Base-by-base conservation (phyloP, 2,888 invertebrate species). In the Aleiodes leptofemur region DNA sequence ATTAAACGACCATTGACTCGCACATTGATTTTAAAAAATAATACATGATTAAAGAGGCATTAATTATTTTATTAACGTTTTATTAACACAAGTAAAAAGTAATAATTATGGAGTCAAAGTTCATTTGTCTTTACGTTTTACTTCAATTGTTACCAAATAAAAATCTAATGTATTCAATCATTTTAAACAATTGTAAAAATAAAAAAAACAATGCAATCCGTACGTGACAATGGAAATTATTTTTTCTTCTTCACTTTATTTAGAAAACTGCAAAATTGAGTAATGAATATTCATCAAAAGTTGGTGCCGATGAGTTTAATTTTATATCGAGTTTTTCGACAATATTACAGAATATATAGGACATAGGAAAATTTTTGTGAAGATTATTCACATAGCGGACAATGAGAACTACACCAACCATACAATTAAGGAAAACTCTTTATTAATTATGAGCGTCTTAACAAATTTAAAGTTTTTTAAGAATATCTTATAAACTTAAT, bases 141-240 rank as follows among this genome's bases (percentile, higher is more conserved):
- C 53, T 74, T 69, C 8, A 51, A 72, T 61, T 69, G 64, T 72
- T 72, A 57, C 51, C 48, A n/a, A 51, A 71, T 74, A 61, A 43
- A 43, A 43, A 70, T 70, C 70, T 76, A 55, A 72, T 80, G 77
- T 80, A 80, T 78, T 78, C 71, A 76, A 76, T 79, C 74, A 79
- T 78, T 76, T 66, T 66, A 73, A 75, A 75, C 43, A 68, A 71
- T 57, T 69, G 64, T 75, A 43, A 66, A 75, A 74, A 53, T 70
- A 77, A 71, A 71, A 23, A 53, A 57, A 70, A 72, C 73, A 73
- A 43, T 77, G 75, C 77, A 77, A 66, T 73, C 77, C 77, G 77
- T 34, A 34, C 6, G 23, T 77, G 78, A 74, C 69, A 73, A 77
- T 53, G n/a, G 64, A 64, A 16, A 77, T 70, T 29, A 50, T 38